Evolutionary conservation across 2,113 vertebrate species (phyloP), one percentile per base, ranked within the genome.

Genomic region (Corythoichthys intestinalis): DNA sequence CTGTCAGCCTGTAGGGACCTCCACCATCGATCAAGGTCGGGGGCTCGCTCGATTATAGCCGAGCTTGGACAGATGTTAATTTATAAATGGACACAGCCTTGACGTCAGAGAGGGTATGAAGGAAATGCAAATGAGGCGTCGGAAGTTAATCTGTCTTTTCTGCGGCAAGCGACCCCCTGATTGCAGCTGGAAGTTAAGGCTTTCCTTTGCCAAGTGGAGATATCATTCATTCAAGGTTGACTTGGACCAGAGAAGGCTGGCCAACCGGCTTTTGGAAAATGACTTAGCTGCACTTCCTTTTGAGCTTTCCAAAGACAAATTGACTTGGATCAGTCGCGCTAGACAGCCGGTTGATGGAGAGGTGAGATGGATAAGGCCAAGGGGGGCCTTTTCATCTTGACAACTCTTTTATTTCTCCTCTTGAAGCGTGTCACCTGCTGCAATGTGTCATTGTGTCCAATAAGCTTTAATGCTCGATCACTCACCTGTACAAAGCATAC

Each of bases 221-320:
- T 81, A 79, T 83, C 80, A 85, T 89, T 87, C 81, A 85, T 88
- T 72, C 78, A 67, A 72, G 63, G 47, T 67, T 89, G 88, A 85
- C 81, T 80, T 61, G 76, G 66, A 49, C 76, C 34, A 61, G 66
- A 39, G 69, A 85, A 53, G 73, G 58, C 44, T 62, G 50, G 66
- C 65, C 70, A 64, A 59, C 38, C 72, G 13, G 71, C 65, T 78
- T 73, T 70, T 73, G 74, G 57, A 78, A 73, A 83, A 73, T 67
- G 62, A 84, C 69, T 7, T 48, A 71, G 71, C 73, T 66, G 78
- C 74, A 83, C 71, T 75, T 83, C 74, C 70, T 85, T 81, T 82
- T 75, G 82, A 83, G 57, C 50, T 58, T 66, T 80, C 50, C 11
- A 3, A 76, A 85, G 86, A 88, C 82, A 85, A 84, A 89, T 85